Percentiles rank a stretch among this genome's conserved stretches.
These are phyloP conservation scores for Hyperopisus bebe DNA, from an alignment of 2,113 vertebrate genomes.

Conservation along the genomic window DNA sequence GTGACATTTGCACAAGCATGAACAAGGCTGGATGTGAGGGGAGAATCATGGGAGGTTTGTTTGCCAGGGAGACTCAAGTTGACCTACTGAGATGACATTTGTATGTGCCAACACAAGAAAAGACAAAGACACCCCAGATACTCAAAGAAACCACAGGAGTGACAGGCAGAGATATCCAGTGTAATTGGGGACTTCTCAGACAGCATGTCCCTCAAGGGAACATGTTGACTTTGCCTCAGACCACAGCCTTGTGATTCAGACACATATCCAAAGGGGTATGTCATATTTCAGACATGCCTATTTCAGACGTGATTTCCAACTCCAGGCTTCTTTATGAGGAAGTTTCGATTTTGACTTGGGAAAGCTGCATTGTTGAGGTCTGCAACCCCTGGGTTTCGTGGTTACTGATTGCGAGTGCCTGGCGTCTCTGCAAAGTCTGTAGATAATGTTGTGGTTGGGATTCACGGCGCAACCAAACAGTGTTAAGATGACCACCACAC, in stretches of 20 bases:
- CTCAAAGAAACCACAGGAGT: neutral
- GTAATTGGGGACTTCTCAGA: neutral
- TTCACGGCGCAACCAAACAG: neutral
- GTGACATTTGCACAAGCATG: conserved; percentile 20
- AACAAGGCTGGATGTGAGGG: conserved; percentile 12
- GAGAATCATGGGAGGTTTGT: conserved; percentile 8
- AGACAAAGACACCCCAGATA: neutral
- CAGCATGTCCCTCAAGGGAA: conserved; percentile 2
- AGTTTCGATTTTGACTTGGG: conserved; percentile 1
- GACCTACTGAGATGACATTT: conserved; percentile 15
- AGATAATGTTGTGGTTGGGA: neutral
- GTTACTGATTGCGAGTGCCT: neutral
- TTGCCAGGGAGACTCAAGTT: conserved; percentile 18
- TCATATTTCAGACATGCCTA: neutral
- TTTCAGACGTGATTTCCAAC: conserved; percentile 7
- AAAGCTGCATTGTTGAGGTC: conserved; percentile 7
- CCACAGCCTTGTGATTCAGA: neutral
- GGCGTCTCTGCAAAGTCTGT: neutral
- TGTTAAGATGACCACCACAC: neutral
- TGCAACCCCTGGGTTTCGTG: neutral
- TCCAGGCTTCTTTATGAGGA: neutral
- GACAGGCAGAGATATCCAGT: neutral
- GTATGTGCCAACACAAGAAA: neutral
- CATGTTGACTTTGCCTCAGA: neutral
- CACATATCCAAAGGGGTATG: conserved; percentile 5